Evolutionary conservation across 2,888 invertebrate species (phyloP).

Genomic region (Drosophila limbata): DNA sequence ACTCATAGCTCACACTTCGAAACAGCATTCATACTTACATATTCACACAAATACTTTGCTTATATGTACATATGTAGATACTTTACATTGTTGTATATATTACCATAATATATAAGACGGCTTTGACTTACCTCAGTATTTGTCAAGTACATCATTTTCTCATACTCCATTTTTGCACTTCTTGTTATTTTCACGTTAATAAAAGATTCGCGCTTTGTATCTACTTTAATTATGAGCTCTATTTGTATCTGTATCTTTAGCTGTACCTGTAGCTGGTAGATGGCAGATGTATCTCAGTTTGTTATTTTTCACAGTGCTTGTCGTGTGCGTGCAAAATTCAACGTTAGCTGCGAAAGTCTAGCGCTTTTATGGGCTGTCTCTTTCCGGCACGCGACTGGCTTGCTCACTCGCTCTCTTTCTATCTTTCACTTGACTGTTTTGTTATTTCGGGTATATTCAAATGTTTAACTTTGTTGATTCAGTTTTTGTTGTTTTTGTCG

Average conservation of each 20-base stretch:
- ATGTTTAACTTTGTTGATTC: slow-evolving; percentile 52
- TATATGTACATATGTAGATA: background rate
- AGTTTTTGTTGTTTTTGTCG: slow-evolving; percentile 25
- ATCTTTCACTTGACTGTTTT: slow-evolving; percentile 59
- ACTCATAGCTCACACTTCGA: slow-evolving; percentile 14
- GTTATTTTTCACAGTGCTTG: slow-evolving; percentile 39
- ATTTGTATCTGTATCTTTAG: slow-evolving; percentile 13
- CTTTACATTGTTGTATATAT: slow-evolving; percentile 17
- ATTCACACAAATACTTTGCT: background rate
- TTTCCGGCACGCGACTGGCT: slow-evolving; percentile 44
- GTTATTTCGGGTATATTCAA: slow-evolving; percentile 39
- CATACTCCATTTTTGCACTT: slow-evolving; percentile 73
- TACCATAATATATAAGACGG: slow-evolving; percentile 8
- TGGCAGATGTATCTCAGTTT: slow-evolving; percentile 25
- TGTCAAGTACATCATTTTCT: slow-evolving; percentile 76
- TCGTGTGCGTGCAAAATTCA: slow-evolving; percentile 64
- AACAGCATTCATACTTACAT: background rate
- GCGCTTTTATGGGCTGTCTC: slow-evolving; percentile 55
- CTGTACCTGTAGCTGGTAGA: slow-evolving; percentile 12
- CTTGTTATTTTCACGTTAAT: slow-evolving; percentile 30
- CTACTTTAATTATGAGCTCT: slow-evolving; percentile 7
- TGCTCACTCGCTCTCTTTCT: slow-evolving; percentile 40
- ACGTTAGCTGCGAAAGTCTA: slow-evolving; percentile 69
- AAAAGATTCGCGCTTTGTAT: slow-evolving; percentile 34
- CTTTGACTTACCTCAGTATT: slow-evolving; percentile 67